These are phyloP conservation scores for Pseudochromis fuscus DNA, from an alignment of 2,797 vertebrate genomes.

Conservation along the genomic window DNA sequence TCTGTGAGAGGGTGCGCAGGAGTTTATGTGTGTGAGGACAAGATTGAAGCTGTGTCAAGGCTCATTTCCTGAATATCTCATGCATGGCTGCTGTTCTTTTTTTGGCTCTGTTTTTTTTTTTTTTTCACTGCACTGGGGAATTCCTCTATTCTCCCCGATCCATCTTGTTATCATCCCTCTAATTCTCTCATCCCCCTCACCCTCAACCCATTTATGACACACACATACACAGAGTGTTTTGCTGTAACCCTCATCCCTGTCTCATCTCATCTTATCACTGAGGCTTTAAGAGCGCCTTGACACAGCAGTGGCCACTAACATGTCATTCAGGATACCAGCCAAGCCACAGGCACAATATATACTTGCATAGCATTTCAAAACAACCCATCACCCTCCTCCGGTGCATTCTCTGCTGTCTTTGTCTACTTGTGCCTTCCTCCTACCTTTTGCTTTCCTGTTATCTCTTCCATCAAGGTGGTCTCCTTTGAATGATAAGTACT, in stretches of 20 bases:
- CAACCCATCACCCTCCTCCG: conserved; percentile 40
- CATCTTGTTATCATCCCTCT: conserved; percentile 36
- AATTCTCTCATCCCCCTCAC: conserved; percentile 45
- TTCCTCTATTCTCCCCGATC: conserved; percentile 34
- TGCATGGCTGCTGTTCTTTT: conserved; percentile 60
- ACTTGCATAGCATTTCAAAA: conserved; percentile 52
- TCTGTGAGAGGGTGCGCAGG: conserved; percentile 36
- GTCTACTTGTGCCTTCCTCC: conserved; percentile 10
- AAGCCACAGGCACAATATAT: conserved; percentile 43
- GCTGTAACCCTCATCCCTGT: conserved; percentile 49
- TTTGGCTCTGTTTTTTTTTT: conserved; percentile 29
- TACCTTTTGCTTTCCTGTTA: conserved; percentile 31
- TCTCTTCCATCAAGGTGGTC: conserved; percentile 47
- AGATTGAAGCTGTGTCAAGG: conserved; percentile 60
- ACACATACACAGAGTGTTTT: conserved; percentile 33
- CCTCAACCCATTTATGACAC: conserved; percentile 58
- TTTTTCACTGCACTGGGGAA: conserved; percentile 23
- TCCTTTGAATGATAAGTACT: conserved; percentile 65
- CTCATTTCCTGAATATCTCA: conserved; percentile 74
- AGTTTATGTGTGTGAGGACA: conserved; percentile 50
- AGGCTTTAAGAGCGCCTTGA: conserved; percentile 54
- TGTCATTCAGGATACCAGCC: conserved; percentile 54
- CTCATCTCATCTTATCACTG: conserved; percentile 68
- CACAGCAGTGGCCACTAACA: conserved; percentile 53
- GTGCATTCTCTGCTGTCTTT: conserved; percentile 40